Conservation (phyloP, 2,797 vertebrate species). For the Coilia nasus region DNA sequence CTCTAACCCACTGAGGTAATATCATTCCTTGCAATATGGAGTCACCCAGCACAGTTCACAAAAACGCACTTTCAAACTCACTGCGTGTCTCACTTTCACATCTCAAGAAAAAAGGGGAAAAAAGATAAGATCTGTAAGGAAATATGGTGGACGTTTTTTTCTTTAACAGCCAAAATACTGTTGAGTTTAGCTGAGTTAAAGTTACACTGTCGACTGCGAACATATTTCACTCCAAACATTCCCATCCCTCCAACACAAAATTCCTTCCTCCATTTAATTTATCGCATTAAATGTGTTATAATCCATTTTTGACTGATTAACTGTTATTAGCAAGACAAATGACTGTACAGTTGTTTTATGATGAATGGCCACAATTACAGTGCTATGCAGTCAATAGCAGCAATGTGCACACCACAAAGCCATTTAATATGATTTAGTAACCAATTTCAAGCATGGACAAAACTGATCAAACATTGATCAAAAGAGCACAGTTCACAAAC, state of each 20-base stretch:
- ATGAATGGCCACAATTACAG: constrained; percentile 7
- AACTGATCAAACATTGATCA: not conserved
- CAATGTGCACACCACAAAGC: not conserved
- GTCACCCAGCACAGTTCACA: not conserved
- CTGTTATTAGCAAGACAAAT: not conserved
- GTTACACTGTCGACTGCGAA: no score
- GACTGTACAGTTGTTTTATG: not conserved
- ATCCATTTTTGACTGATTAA: not conserved
- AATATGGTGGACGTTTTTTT: not conserved
- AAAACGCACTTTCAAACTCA: not conserved
- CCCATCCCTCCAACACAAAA: not conserved
- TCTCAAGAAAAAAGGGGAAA: not conserved
- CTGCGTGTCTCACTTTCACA: no score
- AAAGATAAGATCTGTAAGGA: not conserved
- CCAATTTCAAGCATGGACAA: not conserved
- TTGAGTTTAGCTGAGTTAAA: not conserved
- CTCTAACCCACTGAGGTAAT: not conserved
- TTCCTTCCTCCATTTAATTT: not conserved
- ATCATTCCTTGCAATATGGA: not conserved
- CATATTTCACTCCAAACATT: not conserved
- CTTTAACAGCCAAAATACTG: not conserved
- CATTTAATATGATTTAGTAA: not conserved
- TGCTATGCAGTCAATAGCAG: not conserved
- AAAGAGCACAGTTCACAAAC: not conserved
- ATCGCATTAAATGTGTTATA: not conserved